Evolutionary conservation across 2,888 invertebrate genomes (phyloP).

Genomic region (Eumacrocentrus americanus): DNA sequence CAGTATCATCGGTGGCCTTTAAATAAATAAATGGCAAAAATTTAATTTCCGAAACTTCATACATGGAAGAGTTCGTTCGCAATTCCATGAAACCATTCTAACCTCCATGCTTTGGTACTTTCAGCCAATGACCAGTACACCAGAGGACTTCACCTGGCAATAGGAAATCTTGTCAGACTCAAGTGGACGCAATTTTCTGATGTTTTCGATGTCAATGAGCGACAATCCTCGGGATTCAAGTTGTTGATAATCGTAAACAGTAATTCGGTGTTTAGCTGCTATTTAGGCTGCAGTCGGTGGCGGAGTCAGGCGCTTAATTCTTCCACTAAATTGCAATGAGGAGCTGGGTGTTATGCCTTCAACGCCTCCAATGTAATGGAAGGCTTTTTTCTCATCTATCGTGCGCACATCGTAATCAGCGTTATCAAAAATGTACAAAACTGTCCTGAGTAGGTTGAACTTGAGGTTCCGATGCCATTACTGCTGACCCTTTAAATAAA

Average conservation of each 20-base stretch:
- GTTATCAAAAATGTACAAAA: conserved; percentile 15
- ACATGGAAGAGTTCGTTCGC: neutral
- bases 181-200: neutral
- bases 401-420: conserved; percentile 1
- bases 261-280: too few relatives aligned
- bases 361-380: conserved; percentile 11
- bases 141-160: conserved; percentile 1
- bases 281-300: neutral
- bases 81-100: conserved; percentile 16
- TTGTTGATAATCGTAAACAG: neutral
- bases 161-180: too few relatives aligned
- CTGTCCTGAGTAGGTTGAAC: neutral
- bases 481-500: neutral
- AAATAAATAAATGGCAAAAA: conserved; percentile 10
- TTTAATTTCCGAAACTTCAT: neutral
- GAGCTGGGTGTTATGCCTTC: neutral
- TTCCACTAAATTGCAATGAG: neutral
- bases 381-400: conserved; percentile 13
- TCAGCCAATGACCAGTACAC: neutral
- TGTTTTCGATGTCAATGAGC: neutral
- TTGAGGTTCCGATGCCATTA: neutral
- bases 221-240: neutral
- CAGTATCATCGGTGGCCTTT: conserved; percentile 1
- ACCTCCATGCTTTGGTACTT: neutral
- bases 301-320: neutral